Evolutionary conservation across 2,113 vertebrate species (phyloP).

Genomic region (Zosterops borbonicus): DNA sequence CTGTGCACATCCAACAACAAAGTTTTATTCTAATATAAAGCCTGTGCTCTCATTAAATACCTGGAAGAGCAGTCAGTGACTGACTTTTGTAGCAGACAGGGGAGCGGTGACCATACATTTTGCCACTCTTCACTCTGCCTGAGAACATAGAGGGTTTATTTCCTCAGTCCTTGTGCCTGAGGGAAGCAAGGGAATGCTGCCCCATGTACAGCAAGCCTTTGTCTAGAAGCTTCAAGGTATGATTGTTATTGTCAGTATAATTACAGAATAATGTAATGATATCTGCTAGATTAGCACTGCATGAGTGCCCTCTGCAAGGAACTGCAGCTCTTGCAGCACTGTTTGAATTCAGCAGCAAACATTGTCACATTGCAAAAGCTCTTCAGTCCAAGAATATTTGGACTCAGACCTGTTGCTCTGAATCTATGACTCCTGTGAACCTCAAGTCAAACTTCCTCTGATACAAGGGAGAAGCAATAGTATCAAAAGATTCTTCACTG

Average conservation of each 20-base stretch:
- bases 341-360: neutral
- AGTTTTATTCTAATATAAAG: neutral
- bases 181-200: neutral
- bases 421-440: neutral
- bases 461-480: neutral
- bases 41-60: neutral
- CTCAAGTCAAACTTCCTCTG: neutral
- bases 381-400: neutral
- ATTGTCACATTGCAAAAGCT: neutral
- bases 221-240: constrained; percentile 7
- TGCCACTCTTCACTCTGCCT: neutral
- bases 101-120: neutral
- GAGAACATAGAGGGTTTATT: neutral
- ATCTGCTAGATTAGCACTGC: neutral
- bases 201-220: neutral
- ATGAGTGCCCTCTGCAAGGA: neutral
- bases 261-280: constrained; percentile 15
- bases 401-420: neutral
- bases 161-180: neutral
- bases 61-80: neutral
- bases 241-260: neutral
- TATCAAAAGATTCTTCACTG: neutral
- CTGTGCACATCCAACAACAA: neutral
- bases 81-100: neutral
- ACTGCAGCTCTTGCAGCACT: neutral